A percentile compares a stretch with the other conserved stretches of the same genome.
Conservation (phyloP, 2,113 vertebrate genomes). For the Accipiter cooperii region DNA sequence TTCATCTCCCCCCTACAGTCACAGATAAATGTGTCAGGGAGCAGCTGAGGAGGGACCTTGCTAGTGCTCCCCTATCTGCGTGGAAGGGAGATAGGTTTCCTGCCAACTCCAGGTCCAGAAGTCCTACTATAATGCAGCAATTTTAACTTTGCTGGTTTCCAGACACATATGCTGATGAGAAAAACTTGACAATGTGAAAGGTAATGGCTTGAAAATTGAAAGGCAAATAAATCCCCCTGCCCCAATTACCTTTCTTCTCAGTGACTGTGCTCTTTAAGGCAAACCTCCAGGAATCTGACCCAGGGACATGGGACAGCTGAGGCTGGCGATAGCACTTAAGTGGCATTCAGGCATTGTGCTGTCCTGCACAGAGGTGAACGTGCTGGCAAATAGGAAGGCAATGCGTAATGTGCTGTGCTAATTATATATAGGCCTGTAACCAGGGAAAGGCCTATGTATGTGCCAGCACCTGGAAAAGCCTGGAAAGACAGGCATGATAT, state of each 20-base stretch:
- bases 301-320: not conserved
- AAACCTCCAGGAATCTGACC: not conserved
- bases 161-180: not conserved
- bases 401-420: not conserved
- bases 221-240: not conserved
- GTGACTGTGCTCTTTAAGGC: not conserved
- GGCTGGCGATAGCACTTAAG: not conserved
- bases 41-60: not conserved
- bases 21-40: not conserved
- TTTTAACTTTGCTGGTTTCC: not conserved
- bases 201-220: not conserved
- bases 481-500: not conserved
- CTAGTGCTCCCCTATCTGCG: not conserved
- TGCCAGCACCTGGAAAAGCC: not conserved
- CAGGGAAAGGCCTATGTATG: not conserved
- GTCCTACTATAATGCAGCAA: not conserved
- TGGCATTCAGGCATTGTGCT: not conserved
- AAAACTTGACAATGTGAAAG: not conserved
- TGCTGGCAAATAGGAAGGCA: not conserved
- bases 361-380: not conserved
- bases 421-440: constrained; percentile 11
- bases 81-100: not conserved
- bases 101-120: not conserved
- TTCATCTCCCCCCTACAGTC: not conserved
- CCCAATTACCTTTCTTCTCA: not conserved